Evolutionary conservation across 2,888 invertebrate genomes (phyloP), one percentile per base, ranked within the genome.

Genomic region (Calephelis perditalis): DNA sequence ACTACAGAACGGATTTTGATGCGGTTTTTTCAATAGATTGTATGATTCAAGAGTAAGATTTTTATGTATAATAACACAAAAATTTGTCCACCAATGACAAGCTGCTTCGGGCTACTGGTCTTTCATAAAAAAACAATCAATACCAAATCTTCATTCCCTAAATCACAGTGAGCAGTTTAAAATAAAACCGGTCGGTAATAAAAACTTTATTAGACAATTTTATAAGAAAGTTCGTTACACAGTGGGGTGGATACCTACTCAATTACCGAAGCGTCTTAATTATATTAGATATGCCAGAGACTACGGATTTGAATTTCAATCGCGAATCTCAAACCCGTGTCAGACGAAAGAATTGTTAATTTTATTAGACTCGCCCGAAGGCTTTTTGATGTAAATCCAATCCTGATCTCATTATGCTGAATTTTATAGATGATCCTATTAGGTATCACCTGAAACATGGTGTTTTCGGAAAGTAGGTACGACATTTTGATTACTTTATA

Each of bases 291-390:
- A 81, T 80, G 79, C 81, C 75, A 65, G 76, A 81, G 78, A 78
- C 80, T 76, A 73, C 71, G 78, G 74, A 87, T 88, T 88, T 86
- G 84, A 88, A 89, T 87, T 86, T 84, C 86, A 87, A 88, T 86
- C 79, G 76, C 65, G 74, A 69, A 73, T 70, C 74, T 76, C 73
- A 73, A 78, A 77, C 73, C 74, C 69, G 68, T 69, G 76, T 76
- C 74, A 76, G 74, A 76, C 77, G 79, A 81, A 84, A 79, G 78
- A 82, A 80, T 78, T 76, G 83, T 82, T 84, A 84, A 88, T 86
- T 86, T 81, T 74, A 83, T 86, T 86, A 84, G 76, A 76, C 70
- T 74, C 74, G 71, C 75, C 76, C 70, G 71, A 77, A 74, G 76
- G 73, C 78, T 78, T 81, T 82, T 79, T 78, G 74, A 84, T 84